A percentile compares a stretch with the other conserved stretches of the same genome.
These are phyloP conservation scores for Strigamia maritima DNA, from an alignment of 2,888 invertebrate species.

Conservation along the genomic window DNA sequence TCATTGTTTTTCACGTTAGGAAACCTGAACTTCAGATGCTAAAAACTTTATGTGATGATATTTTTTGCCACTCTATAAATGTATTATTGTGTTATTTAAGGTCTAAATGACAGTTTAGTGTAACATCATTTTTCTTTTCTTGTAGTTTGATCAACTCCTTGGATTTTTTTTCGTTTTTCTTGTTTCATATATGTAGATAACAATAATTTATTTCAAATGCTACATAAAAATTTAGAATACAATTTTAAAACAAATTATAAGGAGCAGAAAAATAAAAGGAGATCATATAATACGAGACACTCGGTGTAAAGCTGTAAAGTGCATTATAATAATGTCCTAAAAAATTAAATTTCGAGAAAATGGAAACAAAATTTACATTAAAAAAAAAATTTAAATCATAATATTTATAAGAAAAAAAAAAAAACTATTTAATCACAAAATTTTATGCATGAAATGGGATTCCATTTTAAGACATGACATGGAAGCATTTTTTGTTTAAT, in stretches of 20 bases:
- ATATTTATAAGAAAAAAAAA: background rate
- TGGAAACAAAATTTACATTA: background rate
- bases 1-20: no score
- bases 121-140: no score
- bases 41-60: no score
- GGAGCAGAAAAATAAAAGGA: conserved; percentile 17
- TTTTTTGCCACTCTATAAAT: no score
- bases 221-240: conserved; percentile 2
- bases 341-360: background rate
- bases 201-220: conserved; percentile 11
- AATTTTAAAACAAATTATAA: background rate
- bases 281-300: background rate
- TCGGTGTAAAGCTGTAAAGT: background rate
- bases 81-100: no score
- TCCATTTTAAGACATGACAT: background rate
- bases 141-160: no score
- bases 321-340: background rate
- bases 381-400: background rate
- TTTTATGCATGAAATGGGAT: background rate
- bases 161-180: no score
- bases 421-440: background rate
- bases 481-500: background rate
- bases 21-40: no score
- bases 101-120: no score
- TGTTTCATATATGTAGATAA: background rate